Conservation (phyloP, 1,140 invertebrate species). For the Druon quercuslanigerum region DNA sequence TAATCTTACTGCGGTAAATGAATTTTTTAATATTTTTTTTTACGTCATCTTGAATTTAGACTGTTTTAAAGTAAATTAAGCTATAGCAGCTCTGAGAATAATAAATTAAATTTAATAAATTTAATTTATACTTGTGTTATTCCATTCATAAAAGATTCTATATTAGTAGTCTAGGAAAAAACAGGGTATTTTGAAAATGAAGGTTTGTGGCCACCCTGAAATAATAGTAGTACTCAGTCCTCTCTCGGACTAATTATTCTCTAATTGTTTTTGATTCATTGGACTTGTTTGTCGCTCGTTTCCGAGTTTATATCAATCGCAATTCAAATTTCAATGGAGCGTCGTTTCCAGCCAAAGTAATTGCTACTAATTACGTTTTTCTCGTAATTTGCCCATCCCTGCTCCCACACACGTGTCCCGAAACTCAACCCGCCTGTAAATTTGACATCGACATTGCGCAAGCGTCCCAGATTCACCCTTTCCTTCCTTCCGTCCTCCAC, state of each 20-base stretch:
- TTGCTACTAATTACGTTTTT: constrained; percentile 21
- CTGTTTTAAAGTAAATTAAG: too few species aligned
- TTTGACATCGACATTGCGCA: constrained; percentile 52
- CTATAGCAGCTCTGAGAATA: too few species aligned
- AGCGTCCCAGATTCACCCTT: constrained; percentile 48
- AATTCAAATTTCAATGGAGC: constrained; percentile 18
- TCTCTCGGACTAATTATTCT: background rate
- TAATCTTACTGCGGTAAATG: too few species aligned
- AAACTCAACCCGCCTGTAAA: too few species aligned
- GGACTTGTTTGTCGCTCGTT: background rate
- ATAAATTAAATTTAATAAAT: too few species aligned
- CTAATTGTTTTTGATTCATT: constrained; percentile 1
- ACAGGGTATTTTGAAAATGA: too few species aligned
- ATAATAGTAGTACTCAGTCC: background rate
- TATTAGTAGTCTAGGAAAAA: too few species aligned
- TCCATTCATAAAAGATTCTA: too few species aligned
- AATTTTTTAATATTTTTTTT: too few species aligned
- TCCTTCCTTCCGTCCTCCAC: constrained; percentile 37
- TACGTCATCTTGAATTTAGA: too few species aligned
- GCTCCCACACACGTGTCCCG: background rate
- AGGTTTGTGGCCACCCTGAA: too few species aligned
- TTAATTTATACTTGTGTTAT: too few species aligned
- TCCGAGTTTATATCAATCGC: background rate
- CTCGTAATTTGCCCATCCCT: constrained; percentile 27
- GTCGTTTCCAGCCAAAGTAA: constrained; percentile 1